A percentile compares a stretch with the other conserved stretches of the same genome.
These are phyloP conservation scores for Mus pahari DNA, from an alignment of 2,113 vertebrate species.

Conservation along the genomic window DNA sequence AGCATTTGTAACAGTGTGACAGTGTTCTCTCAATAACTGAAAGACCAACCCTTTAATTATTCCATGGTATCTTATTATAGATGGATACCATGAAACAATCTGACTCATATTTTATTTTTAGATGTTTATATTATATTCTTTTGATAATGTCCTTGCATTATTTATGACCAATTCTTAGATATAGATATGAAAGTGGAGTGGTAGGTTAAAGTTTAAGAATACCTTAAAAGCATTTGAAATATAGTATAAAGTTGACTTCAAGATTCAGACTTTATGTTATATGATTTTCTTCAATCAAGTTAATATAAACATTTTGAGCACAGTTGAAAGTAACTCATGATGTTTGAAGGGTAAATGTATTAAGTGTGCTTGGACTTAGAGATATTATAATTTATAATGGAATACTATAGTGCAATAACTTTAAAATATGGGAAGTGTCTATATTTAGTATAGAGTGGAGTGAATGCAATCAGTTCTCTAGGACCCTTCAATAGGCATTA, in stretches of 20 bases:
- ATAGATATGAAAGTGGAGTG: background rate
- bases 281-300: background rate
- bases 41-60: background rate
- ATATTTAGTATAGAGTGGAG: background rate
- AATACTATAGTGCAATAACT: background rate
- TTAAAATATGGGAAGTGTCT: background rate
- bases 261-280: background rate
- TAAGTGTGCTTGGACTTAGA: background rate
- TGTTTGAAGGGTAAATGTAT: background rate
- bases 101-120: background rate
- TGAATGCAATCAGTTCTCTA: background rate
- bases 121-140: background rate
- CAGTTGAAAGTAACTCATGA: background rate
- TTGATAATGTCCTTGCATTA: background rate
- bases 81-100: background rate
- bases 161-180: background rate
- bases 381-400: background rate
- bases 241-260: background rate
- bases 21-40: constrained; percentile 10
- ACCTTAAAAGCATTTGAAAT: background rate
- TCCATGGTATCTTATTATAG: background rate
- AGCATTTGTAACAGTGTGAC: background rate
- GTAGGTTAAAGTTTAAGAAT: background rate
- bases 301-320: background rate
- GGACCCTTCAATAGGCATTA: background rate